Evolutionary conservation across 2,888 invertebrate genomes (phyloP), one percentile per base, ranked within the genome.

Genomic region (Folsomia candida): DNA sequence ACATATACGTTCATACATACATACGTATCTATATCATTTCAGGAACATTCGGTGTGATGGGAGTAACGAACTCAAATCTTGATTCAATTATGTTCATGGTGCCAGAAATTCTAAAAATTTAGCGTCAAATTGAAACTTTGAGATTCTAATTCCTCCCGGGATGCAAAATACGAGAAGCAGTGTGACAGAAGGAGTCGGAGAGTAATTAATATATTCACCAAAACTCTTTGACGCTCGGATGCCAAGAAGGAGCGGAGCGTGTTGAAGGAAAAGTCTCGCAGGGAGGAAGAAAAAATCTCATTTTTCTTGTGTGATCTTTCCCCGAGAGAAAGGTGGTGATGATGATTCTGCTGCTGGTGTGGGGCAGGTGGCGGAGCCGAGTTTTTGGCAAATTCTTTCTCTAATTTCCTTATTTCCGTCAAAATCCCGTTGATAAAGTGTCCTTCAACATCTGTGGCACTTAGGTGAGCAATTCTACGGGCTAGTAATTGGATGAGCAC

Each of bases 361-460:
- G n/a, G n/a, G 2, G 37, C 37, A 26, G 58, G 58, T 28, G 58
- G 4, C 4, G 29, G 27, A 28, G 22, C 22, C 20, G 62, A 29
- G 37, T 4, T 37, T 37, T 37, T 37, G 4, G 37, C 37, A 37
- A 64, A 37, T 25, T 70, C 61, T 2, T 67, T 69, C 18, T 70
- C 72, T 64, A 76, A 61, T 67, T 75, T 71, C 64, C 71, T 65
- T 51, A 79, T 77, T 69, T 79, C 79, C 51, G 68, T 61, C 27
- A 80, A 67, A 63, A 80, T 77, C 62, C 78, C 78, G 26, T 78
- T 76, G 24, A 80, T 70, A 54, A 76, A 78, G 64, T 76, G 78
- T 4, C 78, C 78, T 28, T 78, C 70, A 61, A 74, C 67, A 64
- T 78, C 79, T 1, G 78, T 76, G 9, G 74, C 78, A 74, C 78